Conservation (phyloP, 2,797 vertebrate genomes). For the Microctenopoma steveboyesi region DNA sequence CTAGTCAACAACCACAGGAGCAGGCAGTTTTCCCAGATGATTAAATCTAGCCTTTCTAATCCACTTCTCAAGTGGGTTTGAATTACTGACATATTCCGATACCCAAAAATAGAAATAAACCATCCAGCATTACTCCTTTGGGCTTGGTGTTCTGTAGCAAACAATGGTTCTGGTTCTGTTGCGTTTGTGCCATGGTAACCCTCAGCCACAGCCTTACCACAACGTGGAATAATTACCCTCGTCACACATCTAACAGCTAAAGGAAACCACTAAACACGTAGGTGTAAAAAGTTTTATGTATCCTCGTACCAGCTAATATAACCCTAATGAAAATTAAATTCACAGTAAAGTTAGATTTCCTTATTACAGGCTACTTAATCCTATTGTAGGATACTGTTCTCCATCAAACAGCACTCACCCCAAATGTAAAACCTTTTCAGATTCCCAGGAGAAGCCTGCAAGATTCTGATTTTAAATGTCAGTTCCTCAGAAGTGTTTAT, state of each 20-base stretch:
- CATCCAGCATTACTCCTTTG: too few species aligned
- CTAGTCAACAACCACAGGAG: too few species aligned
- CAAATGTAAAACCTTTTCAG: constrained; percentile 7
- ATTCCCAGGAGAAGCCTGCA: constrained; percentile 17
- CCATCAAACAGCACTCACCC: neutral
- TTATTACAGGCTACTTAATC: constrained; percentile 35
- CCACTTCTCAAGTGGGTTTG: too few species aligned
- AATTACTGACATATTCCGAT: too few species aligned
- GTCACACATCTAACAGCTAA: constrained; percentile 35
- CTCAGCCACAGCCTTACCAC: constrained; percentile 2
- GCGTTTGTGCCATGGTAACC: neutral
- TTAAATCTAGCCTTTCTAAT: too few species aligned
- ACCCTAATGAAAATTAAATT: constrained; percentile 19
- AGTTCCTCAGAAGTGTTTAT: constrained; percentile 27
- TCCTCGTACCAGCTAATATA: constrained; percentile 17
- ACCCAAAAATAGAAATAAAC: too few species aligned
- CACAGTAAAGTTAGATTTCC: constrained; percentile 34
- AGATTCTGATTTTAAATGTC: constrained; percentile 44
- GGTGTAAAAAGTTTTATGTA: constrained; percentile 27
- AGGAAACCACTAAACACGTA: constrained; percentile 27
- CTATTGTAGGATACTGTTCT: constrained; percentile 28
- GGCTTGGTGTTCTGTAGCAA: too few species aligned
- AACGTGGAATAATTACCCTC: constrained; percentile 12
- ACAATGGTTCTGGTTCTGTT: too few species aligned
- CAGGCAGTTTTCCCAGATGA: too few species aligned